phyloP scores from a whole-genome alignment of 2,113 vertebrate genomes.

The Erythrocercus mccallii region DNA sequence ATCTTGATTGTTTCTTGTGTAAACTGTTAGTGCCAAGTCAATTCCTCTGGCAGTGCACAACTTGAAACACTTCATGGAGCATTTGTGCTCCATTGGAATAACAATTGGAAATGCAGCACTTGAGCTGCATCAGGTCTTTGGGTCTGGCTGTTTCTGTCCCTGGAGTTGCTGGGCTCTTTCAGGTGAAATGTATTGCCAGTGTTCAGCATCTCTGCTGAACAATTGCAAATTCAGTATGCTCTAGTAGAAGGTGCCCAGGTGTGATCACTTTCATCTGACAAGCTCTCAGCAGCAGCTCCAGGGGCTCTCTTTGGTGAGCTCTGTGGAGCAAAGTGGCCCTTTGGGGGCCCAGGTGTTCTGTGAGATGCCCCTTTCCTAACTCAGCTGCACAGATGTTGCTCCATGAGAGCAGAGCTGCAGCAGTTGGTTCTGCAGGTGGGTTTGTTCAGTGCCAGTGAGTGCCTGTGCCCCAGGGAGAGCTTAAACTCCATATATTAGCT shows the following conservation, averaged over 20 bases:
- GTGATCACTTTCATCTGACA: not conserved
- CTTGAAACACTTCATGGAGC: not conserved
- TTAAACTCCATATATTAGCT: not conserved
- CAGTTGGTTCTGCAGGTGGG: not conserved
- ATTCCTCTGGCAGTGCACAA: not conserved
- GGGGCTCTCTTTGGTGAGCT: not conserved
- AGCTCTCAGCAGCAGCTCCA: not conserved
- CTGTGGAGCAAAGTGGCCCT: not conserved
- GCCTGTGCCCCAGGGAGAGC: not conserved
- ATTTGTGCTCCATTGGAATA: not conserved
- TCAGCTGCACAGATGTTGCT: not conserved
- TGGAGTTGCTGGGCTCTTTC: not conserved
- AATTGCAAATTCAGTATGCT: accelerated
- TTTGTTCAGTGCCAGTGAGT: not conserved
- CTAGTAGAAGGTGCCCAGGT: not conserved
- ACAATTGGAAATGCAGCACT: not conserved
- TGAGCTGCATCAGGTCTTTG: not conserved
- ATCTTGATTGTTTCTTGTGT: not conserved
- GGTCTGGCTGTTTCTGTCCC: not conserved
- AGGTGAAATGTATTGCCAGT: not conserved
- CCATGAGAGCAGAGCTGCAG: not conserved
- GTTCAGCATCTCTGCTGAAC: not conserved
- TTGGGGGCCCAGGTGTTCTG: not conserved
- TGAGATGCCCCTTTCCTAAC: not conserved
- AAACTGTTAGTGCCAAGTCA: not conserved